Base-by-base conservation (phyloP, 2,797 vertebrate species). In the Melanotaenia trifasciata region DNA sequence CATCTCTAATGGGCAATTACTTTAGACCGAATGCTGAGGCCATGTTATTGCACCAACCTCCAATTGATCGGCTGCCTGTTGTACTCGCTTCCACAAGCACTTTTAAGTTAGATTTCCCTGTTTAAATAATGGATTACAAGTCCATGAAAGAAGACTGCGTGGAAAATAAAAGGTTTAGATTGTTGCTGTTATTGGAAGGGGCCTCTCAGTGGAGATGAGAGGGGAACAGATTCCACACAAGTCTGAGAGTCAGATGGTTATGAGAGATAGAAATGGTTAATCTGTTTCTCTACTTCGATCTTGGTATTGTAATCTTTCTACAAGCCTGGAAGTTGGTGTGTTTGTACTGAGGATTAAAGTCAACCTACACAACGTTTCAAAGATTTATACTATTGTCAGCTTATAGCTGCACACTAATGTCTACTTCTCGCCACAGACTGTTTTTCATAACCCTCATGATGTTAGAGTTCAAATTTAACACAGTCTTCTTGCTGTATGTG, bases 1-100 rank as follows among this genome's bases (percentile, higher is more conserved):
- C 72, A 84, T 85, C 78, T 84, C 78, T 88, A 92, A 91, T 90
- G 81, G 87, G 79, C 87, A 91, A 88, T 93, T 92, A 90, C 81
- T 84, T 87, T 75, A 85, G 72, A 73, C 67, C 76, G 67, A 53
- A 76, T 68, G 81, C 72, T 80, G 72, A 86, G 74, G 78, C 84
- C 74, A 62, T 77, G 81, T 79, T 87, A 88, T 84, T 89, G 74
- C 72, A 58, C 64, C 43, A 78, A 83, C 54, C 65, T 58, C 63
- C 74, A 75, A 89, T 78, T 88, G 81, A 90, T 89, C 77, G 81
- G 72, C 65, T 81, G 67, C 75, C 66, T 60, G 58, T 75, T 65
- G 79, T 81, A 66, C 79, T 78, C 79, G 70, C 78, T 71, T 83
- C 75, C 79, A 80, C 83, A 62, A 84, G 87, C 85, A 86, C 84